phyloP scores from a whole-genome alignment of 2,113 vertebrate species.

The Labeo rohita region DNA sequence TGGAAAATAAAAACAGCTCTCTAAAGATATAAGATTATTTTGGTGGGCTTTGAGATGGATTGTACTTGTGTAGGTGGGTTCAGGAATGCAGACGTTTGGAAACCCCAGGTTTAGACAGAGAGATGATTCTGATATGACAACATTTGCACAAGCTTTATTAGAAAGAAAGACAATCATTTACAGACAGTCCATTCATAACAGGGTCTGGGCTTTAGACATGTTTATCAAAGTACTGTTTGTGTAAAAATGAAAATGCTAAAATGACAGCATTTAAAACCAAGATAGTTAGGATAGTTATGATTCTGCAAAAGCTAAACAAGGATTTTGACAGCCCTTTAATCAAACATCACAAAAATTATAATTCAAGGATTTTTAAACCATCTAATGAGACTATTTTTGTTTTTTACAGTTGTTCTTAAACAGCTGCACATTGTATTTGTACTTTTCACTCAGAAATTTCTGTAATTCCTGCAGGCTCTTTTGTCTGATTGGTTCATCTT shows the following conservation, averaged over 20 bases:
- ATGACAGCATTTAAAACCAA: background rate
- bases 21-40: no score
- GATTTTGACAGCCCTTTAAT: background rate
- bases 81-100: no score
- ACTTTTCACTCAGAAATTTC: background rate
- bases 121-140: background rate
- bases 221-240: background rate
- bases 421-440: no score
- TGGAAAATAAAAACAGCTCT: no score
- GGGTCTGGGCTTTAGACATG: background rate
- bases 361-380: no score
- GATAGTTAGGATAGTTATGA: background rate
- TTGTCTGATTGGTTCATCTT: fast-evolving
- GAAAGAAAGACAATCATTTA: background rate
- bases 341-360: no score
- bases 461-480: background rate
- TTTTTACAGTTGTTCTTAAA: no score
- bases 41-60: no score
- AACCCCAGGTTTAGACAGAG: background rate
- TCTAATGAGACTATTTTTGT: no score
- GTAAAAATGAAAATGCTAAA: no score
- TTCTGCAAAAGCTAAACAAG: background rate
- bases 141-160: background rate
- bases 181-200: no score
- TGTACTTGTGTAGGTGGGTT: no score